Evolutionary conservation across 2,888 invertebrate species (phyloP), one percentile per base, ranked within the genome.

Genomic region (Trypoxylon attenuatum): DNA sequence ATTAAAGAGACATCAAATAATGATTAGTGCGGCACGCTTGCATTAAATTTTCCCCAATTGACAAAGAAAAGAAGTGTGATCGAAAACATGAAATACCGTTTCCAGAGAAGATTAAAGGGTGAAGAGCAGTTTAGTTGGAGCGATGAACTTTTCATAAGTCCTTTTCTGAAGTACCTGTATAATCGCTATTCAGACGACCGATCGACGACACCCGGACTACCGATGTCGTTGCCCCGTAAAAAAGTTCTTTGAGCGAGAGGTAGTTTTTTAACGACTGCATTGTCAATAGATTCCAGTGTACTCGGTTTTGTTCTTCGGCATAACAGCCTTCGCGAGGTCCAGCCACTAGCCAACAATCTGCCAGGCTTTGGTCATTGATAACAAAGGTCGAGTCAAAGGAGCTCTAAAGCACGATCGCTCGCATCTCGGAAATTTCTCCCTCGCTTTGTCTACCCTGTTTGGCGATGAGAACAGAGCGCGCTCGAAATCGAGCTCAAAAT

Each of bases 231-330:
- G 55, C 10, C 13, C 41, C 25, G 50, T 49, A 50, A 63, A 69
- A 57, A 69, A 69, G 52, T 65, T 51, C 57, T 65, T 57, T 19
- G 42, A 39, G 23, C 16, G 38, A 33, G 42, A 50, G 46, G 60
- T 52, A 54, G 60, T 70, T 70, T 65, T 69, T 70, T 69, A 69
- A 65, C 59, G 38, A 53, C 43, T 53, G 46, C 46, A 64, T 69
- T 69, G 69, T 69, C 56, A 41, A 13, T 10, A 38, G 29, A 49
- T 38, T 49, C 56, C 63, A 43, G 10, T 22, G 52, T n/a, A n/a
- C 29, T 23, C 39, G 18, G 38, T 49, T 33, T 60, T 69, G 41
- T 46, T 56, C 56, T 27, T 45, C 10, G 33, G 39, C 33, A 39
- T 21, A 45, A 25, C n/a, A n/a, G 45, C 43, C 47, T 38, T 47